Conservation (phyloP, 2,888 invertebrate genomes). For the Diploptera punctata region DNA sequence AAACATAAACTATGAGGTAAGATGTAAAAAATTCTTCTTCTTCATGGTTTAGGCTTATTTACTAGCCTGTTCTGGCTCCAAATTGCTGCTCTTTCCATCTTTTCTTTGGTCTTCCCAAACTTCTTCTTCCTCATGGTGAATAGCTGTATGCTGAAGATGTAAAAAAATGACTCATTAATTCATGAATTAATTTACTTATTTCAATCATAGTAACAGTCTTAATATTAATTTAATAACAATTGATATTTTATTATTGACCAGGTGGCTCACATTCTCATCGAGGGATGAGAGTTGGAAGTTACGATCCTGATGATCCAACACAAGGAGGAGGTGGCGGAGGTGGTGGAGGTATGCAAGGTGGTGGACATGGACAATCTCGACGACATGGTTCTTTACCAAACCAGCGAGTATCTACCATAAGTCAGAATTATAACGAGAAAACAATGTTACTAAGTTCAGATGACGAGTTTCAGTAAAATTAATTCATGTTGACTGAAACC, state of each 20-base stretch:
- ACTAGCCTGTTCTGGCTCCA: too few relatives aligned
- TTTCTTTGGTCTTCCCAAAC: too few relatives aligned
- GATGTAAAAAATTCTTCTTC: too few relatives aligned
- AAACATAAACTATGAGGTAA: too few relatives aligned
- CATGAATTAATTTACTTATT: too few relatives aligned
- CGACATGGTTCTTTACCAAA: slow-evolving; percentile 38
- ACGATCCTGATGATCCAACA: slow-evolving; percentile 72
- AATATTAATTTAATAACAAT: too few relatives aligned
- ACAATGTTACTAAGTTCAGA: slow-evolving; percentile 95
- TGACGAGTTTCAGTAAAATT: slow-evolving; percentile 85
- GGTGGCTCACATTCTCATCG: slow-evolving; percentile 69
- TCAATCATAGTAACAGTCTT: too few relatives aligned
- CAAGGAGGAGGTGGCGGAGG: slow-evolving; percentile 52
- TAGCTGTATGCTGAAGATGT: too few relatives aligned
- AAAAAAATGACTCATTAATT: too few relatives aligned
- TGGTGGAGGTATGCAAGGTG: slow-evolving; percentile 47
- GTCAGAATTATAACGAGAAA: slow-evolving; percentile 92
- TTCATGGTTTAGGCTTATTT: too few relatives aligned
- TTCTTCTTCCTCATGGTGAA: too few relatives aligned
- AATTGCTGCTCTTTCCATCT: too few relatives aligned
- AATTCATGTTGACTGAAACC: not conserved
- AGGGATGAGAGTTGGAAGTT: slow-evolving; percentile 70
- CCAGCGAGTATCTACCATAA: slow-evolving; percentile 79
- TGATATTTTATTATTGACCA: slow-evolving; percentile 34
- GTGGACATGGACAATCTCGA: slow-evolving; percentile 23